phyloP scores from a whole-genome alignment of 2,797 vertebrate genomes.

The Cephalopachus bancanus region DNA sequence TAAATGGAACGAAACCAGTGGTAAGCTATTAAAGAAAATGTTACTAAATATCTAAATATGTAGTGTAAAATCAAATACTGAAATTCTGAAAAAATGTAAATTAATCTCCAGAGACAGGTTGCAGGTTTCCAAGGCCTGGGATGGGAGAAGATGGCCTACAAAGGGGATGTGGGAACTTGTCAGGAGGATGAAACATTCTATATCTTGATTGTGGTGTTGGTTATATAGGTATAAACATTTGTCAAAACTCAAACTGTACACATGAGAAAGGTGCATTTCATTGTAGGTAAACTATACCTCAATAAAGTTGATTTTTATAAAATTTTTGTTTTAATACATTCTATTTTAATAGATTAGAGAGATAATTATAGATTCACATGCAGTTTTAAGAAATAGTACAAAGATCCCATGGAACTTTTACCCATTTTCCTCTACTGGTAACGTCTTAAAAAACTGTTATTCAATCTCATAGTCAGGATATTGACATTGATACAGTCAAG shows the following conservation, averaged over 20 bases:
- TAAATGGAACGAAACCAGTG: background rate
- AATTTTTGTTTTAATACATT: background rate
- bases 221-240: background rate
- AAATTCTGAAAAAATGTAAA: background rate
- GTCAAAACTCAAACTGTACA: background rate
- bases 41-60: background rate
- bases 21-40: background rate
- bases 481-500: background rate
- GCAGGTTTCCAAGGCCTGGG: background rate
- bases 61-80: background rate
- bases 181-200: background rate
- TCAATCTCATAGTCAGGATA: background rate
- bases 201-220: background rate
- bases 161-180: background rate
- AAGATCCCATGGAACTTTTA: background rate
- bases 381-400: background rate
- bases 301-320: conserved; percentile 4
- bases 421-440: background rate
- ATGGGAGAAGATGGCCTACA: background rate
- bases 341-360: background rate
- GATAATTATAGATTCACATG: background rate
- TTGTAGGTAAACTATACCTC: background rate
- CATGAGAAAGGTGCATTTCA: background rate
- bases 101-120: background rate
- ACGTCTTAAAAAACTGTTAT: background rate